A percentile compares a stretch with the other conserved stretches of the same genome.
These are phyloP conservation scores for Chrysina gloriosa DNA, from an alignment of 2,888 invertebrate genomes.

Conservation along the genomic window DNA sequence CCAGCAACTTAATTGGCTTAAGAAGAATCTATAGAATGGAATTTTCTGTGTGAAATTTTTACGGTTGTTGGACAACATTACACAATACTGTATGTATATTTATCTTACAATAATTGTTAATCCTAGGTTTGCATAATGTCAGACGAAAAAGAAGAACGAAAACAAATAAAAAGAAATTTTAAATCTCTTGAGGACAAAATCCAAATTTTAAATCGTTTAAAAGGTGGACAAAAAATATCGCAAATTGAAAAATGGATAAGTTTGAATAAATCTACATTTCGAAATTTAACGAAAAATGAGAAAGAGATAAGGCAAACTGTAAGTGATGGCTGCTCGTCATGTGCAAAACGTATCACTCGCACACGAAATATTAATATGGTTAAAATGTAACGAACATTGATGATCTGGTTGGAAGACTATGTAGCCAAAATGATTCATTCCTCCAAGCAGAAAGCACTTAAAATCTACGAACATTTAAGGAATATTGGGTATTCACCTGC, in stretches of 20 bases:
- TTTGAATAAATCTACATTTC: constrained; percentile 47
- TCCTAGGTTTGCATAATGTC: background rate
- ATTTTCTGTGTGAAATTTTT: too few relatives aligned
- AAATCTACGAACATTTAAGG: constrained; percentile 48
- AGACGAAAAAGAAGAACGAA: too few relatives aligned
- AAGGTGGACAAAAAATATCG: background rate
- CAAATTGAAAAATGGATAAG: constrained; percentile 42
- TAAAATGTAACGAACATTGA: constrained; percentile 29
- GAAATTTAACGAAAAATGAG: constrained; percentile 48
- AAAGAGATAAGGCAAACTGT: constrained; percentile 32
- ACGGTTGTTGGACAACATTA: too few relatives aligned
- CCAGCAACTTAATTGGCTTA: too few relatives aligned
- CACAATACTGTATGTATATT: background rate
- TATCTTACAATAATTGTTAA: background rate
- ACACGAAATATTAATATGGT: constrained; percentile 11
- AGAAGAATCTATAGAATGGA: too few relatives aligned
- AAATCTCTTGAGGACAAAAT: background rate
- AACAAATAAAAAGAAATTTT: background rate
- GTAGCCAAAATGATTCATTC: constrained; percentile 44
- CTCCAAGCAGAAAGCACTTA: constrained; percentile 47
- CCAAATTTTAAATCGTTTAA: background rate
- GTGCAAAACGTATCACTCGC: background rate
- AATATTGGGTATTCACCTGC: constrained; percentile 46
- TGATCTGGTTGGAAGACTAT: constrained; percentile 49
- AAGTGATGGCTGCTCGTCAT: background rate